phyloP scores from a whole-genome alignment of 2,888 invertebrate genomes.

The Daptonema setosum region DNA sequence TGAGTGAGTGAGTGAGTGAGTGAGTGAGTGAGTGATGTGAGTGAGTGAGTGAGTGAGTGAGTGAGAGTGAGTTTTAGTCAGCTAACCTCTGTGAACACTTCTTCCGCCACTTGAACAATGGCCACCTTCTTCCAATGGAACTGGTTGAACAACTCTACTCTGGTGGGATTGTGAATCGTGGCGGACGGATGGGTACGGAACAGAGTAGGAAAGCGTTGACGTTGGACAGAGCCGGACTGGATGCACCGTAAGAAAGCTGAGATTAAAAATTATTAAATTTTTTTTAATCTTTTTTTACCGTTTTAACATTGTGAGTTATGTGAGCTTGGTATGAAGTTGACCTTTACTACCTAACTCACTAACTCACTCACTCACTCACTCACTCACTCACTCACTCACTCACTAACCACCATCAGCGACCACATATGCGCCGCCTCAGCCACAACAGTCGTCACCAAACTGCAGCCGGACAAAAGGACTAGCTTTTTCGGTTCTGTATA shows the following conservation, averaged over 20 bases:
- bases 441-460: slow-evolving; percentile 92
- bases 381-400: too few relatives aligned
- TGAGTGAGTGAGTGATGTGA: too few relatives aligned
- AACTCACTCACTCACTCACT: too few relatives aligned
- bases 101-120: slow-evolving; percentile 90
- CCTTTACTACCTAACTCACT: too few relatives aligned
- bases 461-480: slow-evolving; percentile 76
- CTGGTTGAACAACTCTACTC: slow-evolving; percentile 52
- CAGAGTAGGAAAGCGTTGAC: slow-evolving; percentile 83
- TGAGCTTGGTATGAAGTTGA: too few relatives aligned
- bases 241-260: slow-evolving; percentile 92
- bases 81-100: slow-evolving; percentile 70
- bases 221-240: slow-evolving; percentile 89
- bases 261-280: neutral
- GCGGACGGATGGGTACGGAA: slow-evolving; percentile 98
- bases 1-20: too few relatives aligned
- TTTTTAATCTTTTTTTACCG: too few relatives aligned
- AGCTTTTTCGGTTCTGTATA: slow-evolving; percentile 65
- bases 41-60: too few relatives aligned
- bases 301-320: too few relatives aligned
- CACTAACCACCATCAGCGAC: slow-evolving; percentile 94
- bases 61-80: neutral
- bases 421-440: slow-evolving; percentile 99
- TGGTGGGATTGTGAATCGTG: slow-evolving; percentile 49
- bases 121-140: slow-evolving; percentile 93